Base-by-base conservation (phyloP, 2,797 vertebrate species). In the Dallia pectoralis region DNA sequence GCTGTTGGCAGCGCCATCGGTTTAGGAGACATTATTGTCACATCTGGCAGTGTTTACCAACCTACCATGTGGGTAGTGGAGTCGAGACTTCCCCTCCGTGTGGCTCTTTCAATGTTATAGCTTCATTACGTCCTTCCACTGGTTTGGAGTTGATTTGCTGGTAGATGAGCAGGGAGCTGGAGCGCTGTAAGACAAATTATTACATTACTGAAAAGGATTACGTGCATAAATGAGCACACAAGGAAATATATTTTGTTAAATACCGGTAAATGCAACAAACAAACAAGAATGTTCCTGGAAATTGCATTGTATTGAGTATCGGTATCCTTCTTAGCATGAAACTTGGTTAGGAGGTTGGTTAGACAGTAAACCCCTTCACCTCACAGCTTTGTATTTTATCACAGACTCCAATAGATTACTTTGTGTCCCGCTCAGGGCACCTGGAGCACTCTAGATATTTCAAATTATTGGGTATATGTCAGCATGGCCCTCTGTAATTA, bases 391-490 rank as follows among this genome's bases (percentile, higher is more conserved):
- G 63, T 59, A 59, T 56, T 67, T 73, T 51, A 59, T 73, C 40
- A 29, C 36, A 19, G 64, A 40, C 32, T 29, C 62, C 25, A 73
- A 73, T 67, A 62, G 74, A 80, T 83, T 76, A 74, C 77, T 74
- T 76, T 77, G 51, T 77, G 81, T 76, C 71, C 19, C 27, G 16
- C 25, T 30, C 47, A 18, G 72, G 72, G 79, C 81, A 71, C 73
- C 81, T 76, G 62, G 53, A 79, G 81, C 73, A 85, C 84, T 86
- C 40, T 82, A 75, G 84, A 86, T 89, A 87, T 89, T 88, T 89
- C 86, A 88, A 91, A 92, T 91, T 91, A 91, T 87, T 86, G 90
- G 84, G 88, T 90, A 90, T 88, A 86, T 87, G 89, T 91, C 86
- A 79, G 85, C 75, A 79, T 81, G 83, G 88, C 88, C 79, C 80